Percentiles rank a stretch among this genome's conserved stretches.
Conservation (phyloP, 2,113 vertebrate genomes). For the Psittacula cyanocephala region DNA sequence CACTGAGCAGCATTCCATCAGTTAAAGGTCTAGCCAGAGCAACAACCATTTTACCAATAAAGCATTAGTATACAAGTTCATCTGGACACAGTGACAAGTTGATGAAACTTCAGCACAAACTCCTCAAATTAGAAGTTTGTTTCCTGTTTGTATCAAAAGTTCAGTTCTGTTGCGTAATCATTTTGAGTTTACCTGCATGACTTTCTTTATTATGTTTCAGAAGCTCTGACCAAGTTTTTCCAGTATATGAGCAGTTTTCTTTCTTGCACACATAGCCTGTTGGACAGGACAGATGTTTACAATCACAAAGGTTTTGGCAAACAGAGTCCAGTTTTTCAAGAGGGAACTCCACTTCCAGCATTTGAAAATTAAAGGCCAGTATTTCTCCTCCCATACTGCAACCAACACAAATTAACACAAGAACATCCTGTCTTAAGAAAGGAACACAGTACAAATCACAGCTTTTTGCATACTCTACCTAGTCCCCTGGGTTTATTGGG, state of each 20-base stretch:
- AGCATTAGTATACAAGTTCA: background rate
- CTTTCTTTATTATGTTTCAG: constrained; percentile 79
- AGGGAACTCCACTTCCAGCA: background rate
- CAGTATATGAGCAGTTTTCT: constrained; percentile 80
- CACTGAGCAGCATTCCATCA: background rate
- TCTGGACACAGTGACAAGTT: background rate
- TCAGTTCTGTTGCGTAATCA: background rate
- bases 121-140: background rate
- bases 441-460: fast-evolving
- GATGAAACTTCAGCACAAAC: background rate
- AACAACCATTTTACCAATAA: background rate
- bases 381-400: background rate
- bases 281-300: background rate
- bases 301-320: background rate
- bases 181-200: constrained; percentile 79
- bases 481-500: background rate
- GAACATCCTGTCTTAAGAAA: background rate
- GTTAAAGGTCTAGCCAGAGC: background rate
- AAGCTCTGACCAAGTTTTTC: constrained; percentile 89
- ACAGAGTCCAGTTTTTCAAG: background rate
- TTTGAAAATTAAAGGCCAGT: background rate
- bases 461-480: background rate
- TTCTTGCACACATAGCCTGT: constrained; percentile 87
- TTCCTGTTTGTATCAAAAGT: background rate
- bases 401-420: fast-evolving